phyloP scores from a whole-genome alignment of 2,797 vertebrate genomes.

The Podargus strigoides region DNA sequence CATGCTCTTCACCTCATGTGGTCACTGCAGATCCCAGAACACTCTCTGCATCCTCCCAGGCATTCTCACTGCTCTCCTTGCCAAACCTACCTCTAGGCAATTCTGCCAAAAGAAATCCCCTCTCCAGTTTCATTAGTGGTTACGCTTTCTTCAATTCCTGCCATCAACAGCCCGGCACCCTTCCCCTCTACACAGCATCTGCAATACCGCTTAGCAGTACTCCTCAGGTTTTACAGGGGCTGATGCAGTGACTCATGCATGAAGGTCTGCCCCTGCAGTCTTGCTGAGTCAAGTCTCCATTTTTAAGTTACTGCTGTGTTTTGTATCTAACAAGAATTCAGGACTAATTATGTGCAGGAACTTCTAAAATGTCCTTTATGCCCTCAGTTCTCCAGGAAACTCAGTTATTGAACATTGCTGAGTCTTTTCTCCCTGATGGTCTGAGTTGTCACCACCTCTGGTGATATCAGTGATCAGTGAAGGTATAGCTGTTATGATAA shows the following conservation, averaged over 20 bases:
- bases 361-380: not conserved
- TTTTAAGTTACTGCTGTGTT: not conserved
- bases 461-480: not conserved
- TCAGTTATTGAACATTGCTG: not conserved
- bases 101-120: not conserved
- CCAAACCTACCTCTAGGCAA: not conserved
- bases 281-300: not conserved
- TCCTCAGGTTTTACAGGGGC: not conserved
- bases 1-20: not conserved
- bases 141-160: not conserved
- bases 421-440: not conserved
- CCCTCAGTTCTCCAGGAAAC: not conserved
- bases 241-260: not conserved
- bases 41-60: fast-evolving
- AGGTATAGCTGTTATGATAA: not conserved
- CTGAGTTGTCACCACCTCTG: not conserved
- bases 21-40: not conserved
- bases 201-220: not conserved
- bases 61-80: not conserved
- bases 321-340: not conserved
- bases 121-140: not conserved
- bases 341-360: fast-evolving
- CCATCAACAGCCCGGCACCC: not conserved
- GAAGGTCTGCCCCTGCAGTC: not conserved
- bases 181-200: not conserved